A percentile compares a stretch with the other conserved stretches of the same genome.
These are phyloP conservation scores for Edolisoma coerulescens DNA, from an alignment of 2,113 vertebrate species.

Conservation along the genomic window DNA sequence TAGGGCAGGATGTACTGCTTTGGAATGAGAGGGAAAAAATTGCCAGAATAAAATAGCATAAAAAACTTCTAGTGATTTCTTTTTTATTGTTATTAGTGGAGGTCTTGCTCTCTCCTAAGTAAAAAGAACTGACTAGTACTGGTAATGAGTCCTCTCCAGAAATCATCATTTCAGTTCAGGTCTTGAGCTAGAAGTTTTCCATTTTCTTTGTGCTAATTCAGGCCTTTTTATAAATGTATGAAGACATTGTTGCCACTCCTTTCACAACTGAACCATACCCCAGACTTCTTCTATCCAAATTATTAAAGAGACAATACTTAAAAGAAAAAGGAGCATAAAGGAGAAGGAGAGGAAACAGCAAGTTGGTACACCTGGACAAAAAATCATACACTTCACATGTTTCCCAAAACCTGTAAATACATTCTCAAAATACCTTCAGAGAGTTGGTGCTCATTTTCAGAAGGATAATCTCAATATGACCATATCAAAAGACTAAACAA, in stretches of 20 bases:
- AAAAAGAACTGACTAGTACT: background rate
- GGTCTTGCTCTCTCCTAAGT: background rate
- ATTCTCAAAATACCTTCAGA: background rate
- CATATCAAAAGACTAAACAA: background rate
- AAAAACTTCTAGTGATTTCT: background rate
- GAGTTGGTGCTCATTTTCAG: background rate
- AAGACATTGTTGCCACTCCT: background rate
- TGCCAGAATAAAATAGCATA: background rate
- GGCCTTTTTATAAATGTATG: background rate
- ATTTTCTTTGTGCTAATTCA: background rate
- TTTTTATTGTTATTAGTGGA: background rate
- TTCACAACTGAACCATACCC: background rate
- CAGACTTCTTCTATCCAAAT: background rate
- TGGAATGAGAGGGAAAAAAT: background rate
- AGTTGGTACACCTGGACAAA: background rate
- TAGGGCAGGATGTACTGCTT: background rate
- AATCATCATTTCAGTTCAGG: background rate
- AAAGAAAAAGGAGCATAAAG: background rate
- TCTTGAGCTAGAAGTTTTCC: background rate
- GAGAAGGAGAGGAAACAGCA: background rate
- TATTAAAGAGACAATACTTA: background rate
- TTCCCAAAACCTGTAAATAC: background rate
- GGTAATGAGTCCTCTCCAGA: background rate
- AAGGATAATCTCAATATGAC: background rate
- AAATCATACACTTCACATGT: background rate